Evolutionary conservation across 2,113 vertebrate species (phyloP), one percentile per base, ranked within the genome.

Genomic region (Dicaeum eximium): DNA sequence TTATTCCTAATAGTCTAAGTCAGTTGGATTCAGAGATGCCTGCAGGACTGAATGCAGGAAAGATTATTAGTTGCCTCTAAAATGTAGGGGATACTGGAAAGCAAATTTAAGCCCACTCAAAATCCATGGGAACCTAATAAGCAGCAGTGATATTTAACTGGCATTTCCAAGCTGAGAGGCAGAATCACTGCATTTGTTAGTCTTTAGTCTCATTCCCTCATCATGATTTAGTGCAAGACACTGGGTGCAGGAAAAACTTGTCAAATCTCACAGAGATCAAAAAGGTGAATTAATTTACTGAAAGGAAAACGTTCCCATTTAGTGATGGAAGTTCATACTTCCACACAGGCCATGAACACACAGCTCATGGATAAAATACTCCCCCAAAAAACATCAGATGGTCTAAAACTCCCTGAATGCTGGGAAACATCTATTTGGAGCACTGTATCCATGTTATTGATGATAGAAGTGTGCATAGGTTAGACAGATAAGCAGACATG

Each of bases 21-120:
- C 88, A 85, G n/a, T 16, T 35, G 35, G 22, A 92, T 42, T 80
- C 79, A 83, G 89, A 91, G n/a, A 62, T 45, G 13, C 80, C 62
- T 70, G 71, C 47, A 73, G 58, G 54, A 80, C 27, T 66, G 53
- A 87, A 86, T 67, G 57, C 51, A 94, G 71, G 15, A 74, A 85
- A 85, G 37, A 86, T 42, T 80, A 77, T 60, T 86, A 89, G 15
- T 13, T 88, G 53, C 22, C 70, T 82, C 31, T 78, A 86, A 91
- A 35, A 83, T 58, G 19, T 22, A 86, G 30, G 45, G 15, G 83
- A 65, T 58, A 74, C 8, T 19, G 5, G 33, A 83, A 92, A 87
- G 64, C n/a, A 91, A 93, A 87, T 92, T 44, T 74, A 94, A 95
- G 90, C 77, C 88, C 64, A 93, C 82, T 88, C 84, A 94, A 70